Conservation (phyloP, 2,888 invertebrate species). For the Coelogynopora nodosa region DNA sequence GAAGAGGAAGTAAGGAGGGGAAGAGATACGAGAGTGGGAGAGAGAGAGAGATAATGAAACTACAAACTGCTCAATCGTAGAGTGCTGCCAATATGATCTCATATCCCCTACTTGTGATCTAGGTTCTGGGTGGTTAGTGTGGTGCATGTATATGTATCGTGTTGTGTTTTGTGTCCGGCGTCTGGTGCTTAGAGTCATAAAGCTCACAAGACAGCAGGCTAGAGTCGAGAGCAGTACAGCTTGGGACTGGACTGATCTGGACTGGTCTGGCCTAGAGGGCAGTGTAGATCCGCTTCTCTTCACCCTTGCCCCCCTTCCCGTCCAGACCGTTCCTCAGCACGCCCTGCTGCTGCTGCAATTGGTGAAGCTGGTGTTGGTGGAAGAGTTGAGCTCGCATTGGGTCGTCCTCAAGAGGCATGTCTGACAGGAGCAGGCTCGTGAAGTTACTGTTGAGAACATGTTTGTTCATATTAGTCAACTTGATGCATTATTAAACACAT, state of each 20-base stretch:
- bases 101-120: conserved; percentile 4
- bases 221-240: no score
- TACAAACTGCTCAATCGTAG: conserved; percentile 12
- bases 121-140: neutral
- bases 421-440: neutral
- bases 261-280: no score
- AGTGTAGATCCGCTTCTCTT: conserved; percentile 13
- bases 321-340: neutral
- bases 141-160: neutral
- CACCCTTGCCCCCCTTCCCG: neutral
- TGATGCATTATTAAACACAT: no score
- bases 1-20: neutral
- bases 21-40: neutral
- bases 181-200: neutral
- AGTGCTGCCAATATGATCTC: conserved; percentile 10
- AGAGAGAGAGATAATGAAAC: neutral
- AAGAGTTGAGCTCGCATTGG: neutral
- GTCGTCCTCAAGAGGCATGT: neutral
- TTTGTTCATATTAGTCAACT: no score
- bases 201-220: neutral
- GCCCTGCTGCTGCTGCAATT: neutral
- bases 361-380: neutral
- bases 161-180: no score
- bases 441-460: conserved; percentile 25
- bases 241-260: no score